Conservation (phyloP, 2,797 vertebrate genomes). For the Chelon auratus region DNA sequence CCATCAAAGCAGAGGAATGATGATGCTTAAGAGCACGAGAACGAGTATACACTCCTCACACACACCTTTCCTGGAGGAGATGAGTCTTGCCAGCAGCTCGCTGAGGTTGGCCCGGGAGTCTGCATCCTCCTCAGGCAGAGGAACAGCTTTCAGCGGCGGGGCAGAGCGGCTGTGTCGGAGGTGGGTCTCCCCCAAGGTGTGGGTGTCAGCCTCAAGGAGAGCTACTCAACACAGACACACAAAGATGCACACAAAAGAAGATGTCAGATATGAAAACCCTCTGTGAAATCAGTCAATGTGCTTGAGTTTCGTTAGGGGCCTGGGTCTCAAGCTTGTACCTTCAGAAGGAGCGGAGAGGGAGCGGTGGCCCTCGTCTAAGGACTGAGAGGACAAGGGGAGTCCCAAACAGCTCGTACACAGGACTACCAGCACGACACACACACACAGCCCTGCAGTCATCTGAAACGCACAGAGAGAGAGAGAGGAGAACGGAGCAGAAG, state of each 20-base stretch:
- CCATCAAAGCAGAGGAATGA: background rate
- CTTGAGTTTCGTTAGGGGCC: background rate
- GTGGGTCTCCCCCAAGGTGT: slow-evolving; percentile 59
- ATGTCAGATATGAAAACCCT: slow-evolving; percentile 4
- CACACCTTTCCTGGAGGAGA: slow-evolving; percentile 93
- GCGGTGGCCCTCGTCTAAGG: slow-evolving; percentile 66
- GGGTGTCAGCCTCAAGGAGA: slow-evolving; percentile 54
- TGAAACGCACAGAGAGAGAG: slow-evolving; percentile 28
- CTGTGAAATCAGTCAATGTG: background rate
- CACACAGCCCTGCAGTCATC: slow-evolving; percentile 83
- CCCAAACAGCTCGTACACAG: slow-evolving; percentile 87
- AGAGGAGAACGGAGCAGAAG: background rate
- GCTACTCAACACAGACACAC: slow-evolving; percentile 38
- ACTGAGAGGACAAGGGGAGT: slow-evolving; percentile 80
- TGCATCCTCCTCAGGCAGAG: slow-evolving; percentile 72
- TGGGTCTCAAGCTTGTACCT: slow-evolving; percentile 63
- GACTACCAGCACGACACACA: slow-evolving; percentile 89
- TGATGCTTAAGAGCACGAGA: too few species aligned
- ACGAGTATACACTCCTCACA: slow-evolving; percentile 1
- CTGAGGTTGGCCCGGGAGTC: slow-evolving; percentile 88
- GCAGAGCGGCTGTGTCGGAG: slow-evolving; percentile 81
- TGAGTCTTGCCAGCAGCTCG: slow-evolving; percentile 90
- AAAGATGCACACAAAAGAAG: slow-evolving; percentile 6
- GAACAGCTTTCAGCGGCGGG: slow-evolving; percentile 79
- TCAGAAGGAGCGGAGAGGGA: slow-evolving; percentile 65